Evolutionary conservation across 1,140 invertebrate species (phyloP), one percentile per base, ranked within the genome.

Genomic region (Drosophila tani): DNA sequence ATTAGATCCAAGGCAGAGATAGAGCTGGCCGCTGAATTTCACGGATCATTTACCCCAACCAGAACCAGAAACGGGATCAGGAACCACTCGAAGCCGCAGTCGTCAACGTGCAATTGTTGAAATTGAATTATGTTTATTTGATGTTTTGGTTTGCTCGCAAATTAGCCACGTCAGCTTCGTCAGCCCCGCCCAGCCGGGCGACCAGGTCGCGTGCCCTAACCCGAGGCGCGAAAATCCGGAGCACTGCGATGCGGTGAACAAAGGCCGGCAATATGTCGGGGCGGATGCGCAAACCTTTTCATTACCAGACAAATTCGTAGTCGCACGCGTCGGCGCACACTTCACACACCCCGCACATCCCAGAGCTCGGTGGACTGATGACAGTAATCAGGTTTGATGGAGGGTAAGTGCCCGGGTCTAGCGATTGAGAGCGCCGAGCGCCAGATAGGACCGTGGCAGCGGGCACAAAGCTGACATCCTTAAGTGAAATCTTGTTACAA

Each of bases 401-500:
- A 78, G 78, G 79, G 71, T 91, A 82, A 76, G 79, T 69, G 68
- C 40, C 59, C 41, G 63, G 56, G 41, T 56, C 66, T 55, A 24
- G 24, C 19, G 27, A 73, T 73, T 73, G 51, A 50, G 38, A 59
- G 67, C 38, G 21, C n/a, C 19, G 38, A 59, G 67, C 38, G 21
- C n/a, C 19, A 73, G 67, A 73, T 73, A 73, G 45, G 38, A 19
- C 40, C 56, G 65, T 60, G 65, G 27, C 49, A 41, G 27, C 56
- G 46, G 11, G 55, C 46, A 79, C 81, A 77, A 87, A 88, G 70
- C 86, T 85, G 91, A 91, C 91, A 81, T 86, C 84, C 91, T 86
- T 92, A 92, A 92, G 91, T 92, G 91, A 92, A 92, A 92, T 92
- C 91, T 92, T 92, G 91, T 92, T 92, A 92, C 91, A 91, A 92